Evolutionary conservation across 2,797 vertebrate genomes (phyloP).

Genomic region (Thaleichthys pacificus): DNA sequence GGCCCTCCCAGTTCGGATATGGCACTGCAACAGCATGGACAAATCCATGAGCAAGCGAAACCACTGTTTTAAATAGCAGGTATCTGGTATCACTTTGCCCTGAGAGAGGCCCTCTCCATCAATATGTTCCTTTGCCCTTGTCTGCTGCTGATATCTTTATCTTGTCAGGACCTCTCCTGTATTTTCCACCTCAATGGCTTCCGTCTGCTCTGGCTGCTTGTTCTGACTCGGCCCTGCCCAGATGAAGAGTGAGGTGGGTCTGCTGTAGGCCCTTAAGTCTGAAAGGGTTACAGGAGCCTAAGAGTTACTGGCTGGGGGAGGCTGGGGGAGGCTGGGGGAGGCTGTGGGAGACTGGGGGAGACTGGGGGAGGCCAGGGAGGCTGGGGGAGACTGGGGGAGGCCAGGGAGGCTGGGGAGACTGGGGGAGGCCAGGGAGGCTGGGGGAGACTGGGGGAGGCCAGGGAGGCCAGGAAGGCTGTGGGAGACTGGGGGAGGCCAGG

Average conservation of each 20-base stretch:
- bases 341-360: conserved; percentile 27
- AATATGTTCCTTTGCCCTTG: conserved; percentile 80
- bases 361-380: conserved; percentile 14
- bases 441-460: conserved; percentile 33
- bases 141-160: conserved; percentile 79
- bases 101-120: conserved; percentile 70
- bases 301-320: no score
- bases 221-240: conserved; percentile 56
- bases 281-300: background rate
- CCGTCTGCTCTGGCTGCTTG: conserved; percentile 53
- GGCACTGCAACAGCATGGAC: conserved; percentile 64
- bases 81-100: conserved; percentile 75
- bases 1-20: conserved; percentile 63
- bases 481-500: conserved; percentile 40
- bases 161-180: conserved; percentile 73
- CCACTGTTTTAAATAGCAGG: conserved; percentile 81
- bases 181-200: conserved; percentile 74
- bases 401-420: background rate
- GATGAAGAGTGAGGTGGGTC: conserved; percentile 58
- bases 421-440: conserved; percentile 26
- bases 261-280: conserved; percentile 38
- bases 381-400: conserved; percentile 35
- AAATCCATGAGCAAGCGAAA: conserved; percentile 80
- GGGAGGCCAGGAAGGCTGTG: no score
- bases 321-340: background rate